phyloP scores from a whole-genome alignment of 1,140 invertebrate species.

The Formica selysi region DNA sequence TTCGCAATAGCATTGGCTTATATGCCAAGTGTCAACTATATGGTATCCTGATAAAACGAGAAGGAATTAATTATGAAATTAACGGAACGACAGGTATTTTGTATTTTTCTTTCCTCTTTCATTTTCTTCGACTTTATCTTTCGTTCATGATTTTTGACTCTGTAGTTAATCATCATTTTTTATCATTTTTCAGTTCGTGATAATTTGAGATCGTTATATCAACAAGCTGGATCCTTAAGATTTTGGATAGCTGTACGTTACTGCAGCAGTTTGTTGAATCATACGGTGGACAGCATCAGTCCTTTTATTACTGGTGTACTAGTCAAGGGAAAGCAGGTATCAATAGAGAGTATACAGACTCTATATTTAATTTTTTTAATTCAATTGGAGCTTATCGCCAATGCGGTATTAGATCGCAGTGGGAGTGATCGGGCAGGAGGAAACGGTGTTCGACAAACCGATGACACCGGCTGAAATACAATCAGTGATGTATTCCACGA shows the following conservation, averaged over 20 bases:
- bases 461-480: conserved; percentile 97
- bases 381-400: background rate
- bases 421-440: conserved; percentile 96
- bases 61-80: conserved; percentile 93
- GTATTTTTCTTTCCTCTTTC: background rate
- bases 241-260: conserved; percentile 98
- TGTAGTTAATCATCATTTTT: background rate
- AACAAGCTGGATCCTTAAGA: conserved; percentile 94
- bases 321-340: conserved; percentile 98
- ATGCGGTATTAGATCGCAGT: conserved; percentile 92
- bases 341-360: background rate
- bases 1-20: conserved; percentile 90
- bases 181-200: conserved; percentile 88
- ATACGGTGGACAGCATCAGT: conserved; percentile 98
- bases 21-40: conserved; percentile 94
- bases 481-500: conserved; percentile 93
- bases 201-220: conserved; percentile 93
- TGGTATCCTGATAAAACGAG: conserved; percentile 93
- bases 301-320: conserved; percentile 98
- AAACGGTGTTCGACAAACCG: conserved; percentile 98
- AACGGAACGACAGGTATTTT: conserved; percentile 87
- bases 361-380: background rate
- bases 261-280: conserved; percentile 96
- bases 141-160: background rate
- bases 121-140: background rate